Conservation (phyloP, 2,797 vertebrate species). For the Pogoniulus pusillus region DNA sequence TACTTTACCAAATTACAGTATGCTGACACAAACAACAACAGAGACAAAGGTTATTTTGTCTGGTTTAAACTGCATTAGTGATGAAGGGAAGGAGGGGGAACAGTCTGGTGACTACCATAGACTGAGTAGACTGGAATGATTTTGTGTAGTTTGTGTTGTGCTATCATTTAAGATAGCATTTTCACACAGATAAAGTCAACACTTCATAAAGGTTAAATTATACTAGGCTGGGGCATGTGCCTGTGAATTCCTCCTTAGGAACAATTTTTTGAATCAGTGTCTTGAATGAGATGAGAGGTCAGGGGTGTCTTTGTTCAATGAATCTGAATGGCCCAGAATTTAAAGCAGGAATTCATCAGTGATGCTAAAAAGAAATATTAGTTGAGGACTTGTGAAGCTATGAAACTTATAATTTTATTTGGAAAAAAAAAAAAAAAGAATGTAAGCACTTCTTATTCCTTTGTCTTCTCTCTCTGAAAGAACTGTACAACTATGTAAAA, state of each 20-base stretch:
- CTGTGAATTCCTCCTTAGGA: neutral
- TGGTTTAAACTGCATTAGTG: neutral
- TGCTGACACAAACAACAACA: slow-evolving; percentile 43
- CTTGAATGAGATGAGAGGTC: neutral
- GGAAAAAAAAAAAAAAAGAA: neutral
- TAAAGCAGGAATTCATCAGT: neutral
- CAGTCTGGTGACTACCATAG: neutral
- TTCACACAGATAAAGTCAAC: neutral
- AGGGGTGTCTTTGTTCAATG: neutral
- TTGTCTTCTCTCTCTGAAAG: neutral
- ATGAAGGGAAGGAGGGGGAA: neutral
- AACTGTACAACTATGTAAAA: neutral
- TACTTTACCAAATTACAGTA: slow-evolving; percentile 37
- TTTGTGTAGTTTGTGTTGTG: neutral
- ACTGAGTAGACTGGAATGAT: neutral
- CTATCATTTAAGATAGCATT: neutral
- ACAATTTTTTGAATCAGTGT: neutral
- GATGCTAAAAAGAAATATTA: neutral
- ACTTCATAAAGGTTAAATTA: neutral
- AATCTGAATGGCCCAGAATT: neutral
- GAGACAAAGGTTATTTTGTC: slow-evolving; percentile 14
- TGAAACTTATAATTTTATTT: neutral
- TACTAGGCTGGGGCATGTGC: neutral
- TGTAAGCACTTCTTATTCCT: neutral
- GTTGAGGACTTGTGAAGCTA: neutral